Base-by-base conservation (phyloP, 2,888 invertebrate species). In the Syrista parreyssii region DNA sequence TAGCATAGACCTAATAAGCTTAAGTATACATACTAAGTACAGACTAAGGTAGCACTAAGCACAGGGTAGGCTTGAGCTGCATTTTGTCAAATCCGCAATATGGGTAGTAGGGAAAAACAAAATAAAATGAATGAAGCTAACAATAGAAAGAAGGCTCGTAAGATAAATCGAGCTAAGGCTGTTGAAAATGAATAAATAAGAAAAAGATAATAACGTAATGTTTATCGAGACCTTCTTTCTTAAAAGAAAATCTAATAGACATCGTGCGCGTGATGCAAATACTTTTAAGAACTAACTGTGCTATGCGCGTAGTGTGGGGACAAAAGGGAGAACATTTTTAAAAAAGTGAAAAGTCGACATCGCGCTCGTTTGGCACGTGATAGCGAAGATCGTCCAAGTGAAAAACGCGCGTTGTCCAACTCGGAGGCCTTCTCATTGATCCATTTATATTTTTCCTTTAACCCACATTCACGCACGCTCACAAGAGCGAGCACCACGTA, bases 381-480 rank as follows among this genome's bases (percentile, higher is more conserved):
- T 2, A 23, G 0, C 6, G 40, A 55, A 11, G 71, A 30, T 30
- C 12, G 6, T 71, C 71, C 12, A 71, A 55, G 40, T 55, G 40
- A 33, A 30, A 71, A 71, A 31, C 31, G 71, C 33, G 68, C 76
- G 15, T 72, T 77, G 76, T 81, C 77, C 73, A 77, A 75, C 74
- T 77, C 75, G 82, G 78, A 81, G 81, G 83, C 87, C 87, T 84
- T 85, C 81, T 81, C 79, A 82, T 83, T 82, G 79, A 85, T 82
- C 83, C 82, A 81, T 83, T 82, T 76, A 80, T 78, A 82, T 81
- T 84, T 82, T 81, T 77, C 73, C 69, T 73, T 75, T 30, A 23
- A 32, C 68, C 81, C 72, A 79, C 75, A 82, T 55, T 23, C 15
- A 23, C 23, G 23, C 40, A 55, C 23, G 23, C 23, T 55, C 40